Percentiles rank a stretch among this genome's conserved stretches.
Evolutionary conservation across 1,140 invertebrate genomes (phyloP).

Genomic region (Drosophila varians): DNA sequence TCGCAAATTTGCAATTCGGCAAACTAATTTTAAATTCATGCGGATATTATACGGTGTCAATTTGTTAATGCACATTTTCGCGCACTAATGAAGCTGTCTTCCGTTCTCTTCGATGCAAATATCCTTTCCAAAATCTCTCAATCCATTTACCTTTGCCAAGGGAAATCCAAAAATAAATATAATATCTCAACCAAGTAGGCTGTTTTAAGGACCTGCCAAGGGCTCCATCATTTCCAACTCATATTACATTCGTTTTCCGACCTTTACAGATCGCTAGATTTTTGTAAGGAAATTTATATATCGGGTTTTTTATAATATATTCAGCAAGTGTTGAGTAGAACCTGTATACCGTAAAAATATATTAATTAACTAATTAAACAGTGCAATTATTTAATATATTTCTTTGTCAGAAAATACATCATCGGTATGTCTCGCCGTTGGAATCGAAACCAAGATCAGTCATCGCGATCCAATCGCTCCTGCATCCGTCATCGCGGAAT

Average conservation of each 20-base stretch:
- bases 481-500: background rate
- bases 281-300: background rate
- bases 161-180: too few species aligned
- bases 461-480: background rate
- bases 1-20: slow-evolving; percentile 19
- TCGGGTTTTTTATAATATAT: background rate
- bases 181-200: background rate
- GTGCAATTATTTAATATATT: background rate
- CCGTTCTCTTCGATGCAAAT: background rate
- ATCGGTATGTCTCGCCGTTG: background rate
- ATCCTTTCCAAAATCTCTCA: background rate
- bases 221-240: background rate
- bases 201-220: background rate
- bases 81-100: slow-evolving; percentile 19
- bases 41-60: slow-evolving; percentile 28
- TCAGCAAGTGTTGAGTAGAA: background rate
- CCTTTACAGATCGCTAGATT: background rate
- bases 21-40: slow-evolving; percentile 60
- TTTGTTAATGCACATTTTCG: slow-evolving; percentile 53
- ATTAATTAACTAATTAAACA: background rate
- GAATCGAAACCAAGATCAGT: background rate
- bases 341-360: background rate
- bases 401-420: background rate
- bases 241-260: background rate
- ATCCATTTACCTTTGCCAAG: too few species aligned